Percentiles rank a stretch among this genome's conserved stretches.
Conservation (phyloP, 2,797 vertebrate genomes). For the Diceros bicornis region DNA sequence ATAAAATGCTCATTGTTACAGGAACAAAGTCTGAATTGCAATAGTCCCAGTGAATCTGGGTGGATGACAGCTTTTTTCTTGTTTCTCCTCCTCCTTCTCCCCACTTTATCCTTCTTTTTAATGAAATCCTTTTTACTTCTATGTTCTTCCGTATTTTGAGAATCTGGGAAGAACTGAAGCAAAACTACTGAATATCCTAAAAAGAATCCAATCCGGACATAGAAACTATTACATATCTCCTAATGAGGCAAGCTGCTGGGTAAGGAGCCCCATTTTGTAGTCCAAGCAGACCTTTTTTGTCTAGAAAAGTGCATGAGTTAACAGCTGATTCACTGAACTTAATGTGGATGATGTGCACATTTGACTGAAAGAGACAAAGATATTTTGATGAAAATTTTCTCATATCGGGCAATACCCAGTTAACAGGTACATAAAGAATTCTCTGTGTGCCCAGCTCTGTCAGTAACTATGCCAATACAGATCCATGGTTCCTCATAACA, state of each 20-base stretch:
- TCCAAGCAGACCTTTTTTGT: background rate
- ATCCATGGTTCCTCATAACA: background rate
- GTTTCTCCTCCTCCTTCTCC: background rate
- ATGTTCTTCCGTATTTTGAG: background rate
- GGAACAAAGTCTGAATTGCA: background rate
- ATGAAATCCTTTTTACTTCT: background rate
- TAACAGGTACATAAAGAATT: background rate
- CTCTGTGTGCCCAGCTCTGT: background rate
- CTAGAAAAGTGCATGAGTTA: background rate
- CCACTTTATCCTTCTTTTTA: background rate
- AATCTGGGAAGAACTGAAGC: conserved; percentile 2
- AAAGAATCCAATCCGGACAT: background rate
- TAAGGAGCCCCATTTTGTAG: background rate
- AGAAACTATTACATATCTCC: background rate
- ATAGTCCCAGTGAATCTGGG: background rate
- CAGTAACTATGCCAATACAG: background rate
- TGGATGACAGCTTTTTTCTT: background rate
- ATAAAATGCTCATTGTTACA: background rate
- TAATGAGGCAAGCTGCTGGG: background rate
- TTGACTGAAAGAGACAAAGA: conserved; percentile 24
- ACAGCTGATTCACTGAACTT: background rate
- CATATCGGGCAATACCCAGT: background rate
- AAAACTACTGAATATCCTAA: conserved; percentile 53
- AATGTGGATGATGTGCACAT: background rate
- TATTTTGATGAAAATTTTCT: conserved; percentile 42